These are phyloP conservation scores for Sylvilagus bachmani DNA, from an alignment of 2,113 vertebrate genomes.

Conservation along the genomic window DNA sequence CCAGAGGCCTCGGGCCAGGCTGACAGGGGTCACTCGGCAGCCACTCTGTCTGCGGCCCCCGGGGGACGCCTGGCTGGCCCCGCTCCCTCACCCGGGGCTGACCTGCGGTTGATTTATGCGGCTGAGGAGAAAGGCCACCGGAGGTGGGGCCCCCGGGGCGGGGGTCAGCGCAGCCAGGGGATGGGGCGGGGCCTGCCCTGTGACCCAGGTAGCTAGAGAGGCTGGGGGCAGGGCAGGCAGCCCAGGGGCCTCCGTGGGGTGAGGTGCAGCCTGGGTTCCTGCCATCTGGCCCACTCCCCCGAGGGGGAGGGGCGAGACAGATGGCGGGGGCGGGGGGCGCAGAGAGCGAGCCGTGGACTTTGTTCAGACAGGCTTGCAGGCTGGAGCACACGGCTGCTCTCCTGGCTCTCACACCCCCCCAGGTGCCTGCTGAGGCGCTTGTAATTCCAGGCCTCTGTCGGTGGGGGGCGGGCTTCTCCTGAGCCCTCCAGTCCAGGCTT, in stretches of 20 bases:
- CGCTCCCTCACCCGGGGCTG: conserved; percentile 24
- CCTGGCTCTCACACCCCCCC: not conserved
- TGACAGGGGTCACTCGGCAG: conserved; percentile 46
- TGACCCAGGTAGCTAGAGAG: conserved; percentile 84
- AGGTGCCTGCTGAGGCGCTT: not conserved
- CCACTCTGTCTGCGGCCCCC: not conserved
- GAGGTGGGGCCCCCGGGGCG: conserved; percentile 80
- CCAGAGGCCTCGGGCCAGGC: not conserved
- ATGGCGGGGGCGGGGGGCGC: conserved; percentile 87
- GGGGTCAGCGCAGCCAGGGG: conserved; percentile 86
- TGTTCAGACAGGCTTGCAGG: conserved; percentile 80
- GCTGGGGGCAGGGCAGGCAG: conserved; percentile 76
- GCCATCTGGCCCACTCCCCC: conserved; percentile 71
- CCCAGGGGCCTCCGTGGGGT: conserved; percentile 69
- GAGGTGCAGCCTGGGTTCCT: conserved; percentile 77
- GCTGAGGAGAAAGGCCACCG: conserved; percentile 56
- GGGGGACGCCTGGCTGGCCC: not conserved
- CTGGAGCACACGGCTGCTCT: not conserved
- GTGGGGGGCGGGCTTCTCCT: not conserved
- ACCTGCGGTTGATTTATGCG: conserved; percentile 91
- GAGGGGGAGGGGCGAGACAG: conserved; percentile 81
- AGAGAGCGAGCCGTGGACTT: conserved; percentile 83
- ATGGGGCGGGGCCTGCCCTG: conserved; percentile 85
- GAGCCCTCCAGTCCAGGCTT: not conserved
- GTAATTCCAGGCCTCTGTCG: not conserved